Evolutionary conservation across 2,113 vertebrate species (phyloP).

Genomic region (Grus americana): DNA sequence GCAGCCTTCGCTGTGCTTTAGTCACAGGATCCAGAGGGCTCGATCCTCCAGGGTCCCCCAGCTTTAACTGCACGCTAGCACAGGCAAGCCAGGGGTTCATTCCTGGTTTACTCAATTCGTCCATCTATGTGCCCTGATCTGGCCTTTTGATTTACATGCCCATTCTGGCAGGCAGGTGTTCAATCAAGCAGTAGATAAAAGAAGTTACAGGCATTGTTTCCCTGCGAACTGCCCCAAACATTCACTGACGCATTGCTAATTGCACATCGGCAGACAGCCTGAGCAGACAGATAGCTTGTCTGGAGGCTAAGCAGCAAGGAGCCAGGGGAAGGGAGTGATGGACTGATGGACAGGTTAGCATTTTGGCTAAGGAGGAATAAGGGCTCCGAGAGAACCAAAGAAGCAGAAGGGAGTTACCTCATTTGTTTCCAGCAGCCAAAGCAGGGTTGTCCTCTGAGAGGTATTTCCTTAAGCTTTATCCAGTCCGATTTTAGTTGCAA

Average conservation of each 20-base stretch:
- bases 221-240: background rate
- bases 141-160: background rate
- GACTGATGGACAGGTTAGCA: background rate
- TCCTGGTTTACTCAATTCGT: background rate
- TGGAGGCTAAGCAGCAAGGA: background rate
- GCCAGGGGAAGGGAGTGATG: background rate
- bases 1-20: background rate
- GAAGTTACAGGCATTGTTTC: background rate
- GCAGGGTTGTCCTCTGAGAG: constrained; percentile 30
- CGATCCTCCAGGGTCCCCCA: accelerated
- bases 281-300: background rate
- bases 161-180: background rate
- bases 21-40: background rate
- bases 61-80: background rate
- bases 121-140: background rate
- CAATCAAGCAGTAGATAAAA: background rate
- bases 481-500: constrained; percentile 5
- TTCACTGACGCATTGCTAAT: background rate
- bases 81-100: background rate
- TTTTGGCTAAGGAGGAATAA: background rate
- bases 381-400: background rate
- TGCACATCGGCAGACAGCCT: background rate
- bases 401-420: constrained; percentile 57
- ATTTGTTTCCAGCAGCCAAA: background rate
- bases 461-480: constrained; percentile 34